phyloP scores from a whole-genome alignment of 2,113 vertebrate species.

The Pteruthius melanotis region DNA sequence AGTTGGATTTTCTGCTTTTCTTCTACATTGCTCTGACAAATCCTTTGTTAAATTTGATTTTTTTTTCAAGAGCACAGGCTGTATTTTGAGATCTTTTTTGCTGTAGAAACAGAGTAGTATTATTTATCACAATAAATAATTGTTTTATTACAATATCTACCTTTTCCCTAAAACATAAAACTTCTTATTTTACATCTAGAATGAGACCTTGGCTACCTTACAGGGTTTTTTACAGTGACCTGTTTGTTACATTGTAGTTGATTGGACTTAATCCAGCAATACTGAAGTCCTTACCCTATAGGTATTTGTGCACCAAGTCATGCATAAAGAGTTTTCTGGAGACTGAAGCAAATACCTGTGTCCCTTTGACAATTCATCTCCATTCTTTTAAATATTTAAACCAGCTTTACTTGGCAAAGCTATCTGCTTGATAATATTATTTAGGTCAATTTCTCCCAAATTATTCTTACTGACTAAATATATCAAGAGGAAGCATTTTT shows the following conservation, averaged over 20 bases:
- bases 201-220: neutral
- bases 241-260: neutral
- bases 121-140: neutral
- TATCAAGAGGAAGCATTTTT: neutral
- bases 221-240: neutral
- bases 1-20: neutral
- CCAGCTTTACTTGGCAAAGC: neutral
- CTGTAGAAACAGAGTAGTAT: neutral
- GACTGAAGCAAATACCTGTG: neutral
- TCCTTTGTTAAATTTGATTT: neutral
- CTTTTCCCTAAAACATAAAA: neutral
- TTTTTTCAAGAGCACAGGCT: neutral
- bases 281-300: neutral
- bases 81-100: neutral
- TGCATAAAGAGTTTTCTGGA: neutral
- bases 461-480: neutral
- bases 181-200: neutral
- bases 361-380: neutral
- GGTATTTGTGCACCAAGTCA: neutral
- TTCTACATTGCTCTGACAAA: neutral
- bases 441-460: neutral
- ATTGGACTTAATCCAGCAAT: neutral
- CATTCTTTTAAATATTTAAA: neutral
- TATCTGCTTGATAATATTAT: neutral
- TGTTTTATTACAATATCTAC: neutral